These are phyloP conservation scores for Danaus melanippus DNA, from an alignment of 1,140 invertebrate genomes.

Conservation along the genomic window DNA sequence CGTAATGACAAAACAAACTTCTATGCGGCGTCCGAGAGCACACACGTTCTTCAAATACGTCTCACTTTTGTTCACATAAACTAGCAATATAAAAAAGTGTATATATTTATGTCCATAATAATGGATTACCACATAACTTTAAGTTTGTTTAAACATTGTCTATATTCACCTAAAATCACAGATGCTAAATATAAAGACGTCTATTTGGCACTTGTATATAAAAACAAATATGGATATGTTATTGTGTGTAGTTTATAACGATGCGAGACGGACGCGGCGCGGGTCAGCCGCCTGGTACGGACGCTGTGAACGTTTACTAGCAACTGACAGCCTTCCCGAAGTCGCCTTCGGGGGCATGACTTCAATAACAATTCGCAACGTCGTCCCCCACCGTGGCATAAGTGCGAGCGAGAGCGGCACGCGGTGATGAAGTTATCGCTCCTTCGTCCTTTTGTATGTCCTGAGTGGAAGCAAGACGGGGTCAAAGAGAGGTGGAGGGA, in stretches of 20 bases:
- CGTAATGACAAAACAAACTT: slow-evolving; percentile 32
- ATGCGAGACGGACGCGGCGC: slow-evolving; percentile 37
- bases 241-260: slow-evolving; percentile 36
- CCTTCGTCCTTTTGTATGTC: slow-evolving; percentile 63
- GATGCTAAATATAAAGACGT: slow-evolving; percentile 22
- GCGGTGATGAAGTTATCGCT: slow-evolving; percentile 70
- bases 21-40: slow-evolving; percentile 21
- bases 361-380: slow-evolving; percentile 72
- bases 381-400: slow-evolving; percentile 64
- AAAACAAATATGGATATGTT: slow-evolving; percentile 35
- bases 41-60: slow-evolving; percentile 9
- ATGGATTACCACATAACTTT: slow-evolving; percentile 28
- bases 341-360: slow-evolving; percentile 71
- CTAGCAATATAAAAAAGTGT: slow-evolving; percentile 10
- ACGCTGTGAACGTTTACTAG: slow-evolving; percentile 66
- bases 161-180: slow-evolving; percentile 47
- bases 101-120: slow-evolving; percentile 15
- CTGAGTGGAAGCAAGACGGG: slow-evolving; percentile 56
- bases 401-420: slow-evolving; percentile 58
- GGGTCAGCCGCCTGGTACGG: slow-evolving; percentile 53
- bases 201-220: slow-evolving; percentile 55
- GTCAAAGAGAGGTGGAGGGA: slow-evolving; percentile 24
- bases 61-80: slow-evolving; percentile 16
- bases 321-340: slow-evolving; percentile 71
- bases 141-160: slow-evolving; percentile 22